Percentiles rank a stretch among this genome's conserved stretches.
phyloP scores from a whole-genome alignment of 2,113 vertebrate genomes.

The Pionites leucogaster region DNA sequence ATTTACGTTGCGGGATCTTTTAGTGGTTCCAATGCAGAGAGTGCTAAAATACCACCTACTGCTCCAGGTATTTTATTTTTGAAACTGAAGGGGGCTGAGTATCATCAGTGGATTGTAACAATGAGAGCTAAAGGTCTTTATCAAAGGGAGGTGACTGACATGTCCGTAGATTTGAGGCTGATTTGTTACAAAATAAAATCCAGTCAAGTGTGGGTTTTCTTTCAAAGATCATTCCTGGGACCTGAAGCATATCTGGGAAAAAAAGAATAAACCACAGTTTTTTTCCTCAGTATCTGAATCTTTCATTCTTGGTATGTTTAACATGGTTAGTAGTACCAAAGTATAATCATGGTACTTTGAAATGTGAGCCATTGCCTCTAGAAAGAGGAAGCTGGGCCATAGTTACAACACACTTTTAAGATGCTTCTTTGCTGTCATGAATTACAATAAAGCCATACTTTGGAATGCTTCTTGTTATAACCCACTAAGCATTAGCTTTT shows the following conservation, averaged over 20 bases:
- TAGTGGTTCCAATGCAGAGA: constrained; percentile 98
- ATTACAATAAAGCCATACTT: constrained; percentile 65
- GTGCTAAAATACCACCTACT: constrained; percentile 96
- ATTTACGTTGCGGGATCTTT: constrained; percentile 92
- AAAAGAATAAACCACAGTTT: not conserved
- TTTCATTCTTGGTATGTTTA: not conserved
- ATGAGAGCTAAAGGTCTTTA: not conserved
- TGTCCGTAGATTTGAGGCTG: not conserved
- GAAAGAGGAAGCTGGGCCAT: not conserved
- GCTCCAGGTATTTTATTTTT: constrained; percentile 84
- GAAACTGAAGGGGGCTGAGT: not conserved
- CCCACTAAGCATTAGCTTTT: constrained; percentile 61
- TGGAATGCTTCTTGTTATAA: constrained; percentile 68
- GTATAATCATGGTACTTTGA: not conserved
- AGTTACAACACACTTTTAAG: not conserved
- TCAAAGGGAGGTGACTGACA: not conserved
- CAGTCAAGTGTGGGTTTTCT: not conserved
- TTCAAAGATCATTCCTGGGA: not conserved
- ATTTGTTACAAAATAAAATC: not conserved
- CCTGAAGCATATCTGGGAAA: not conserved
- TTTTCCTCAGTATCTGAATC: not conserved
- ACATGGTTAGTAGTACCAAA: not conserved
- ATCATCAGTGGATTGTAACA: not conserved
- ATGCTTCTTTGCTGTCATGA: constrained; percentile 24
- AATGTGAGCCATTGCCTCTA: not conserved